These are phyloP conservation scores for Elmis aenea DNA, from an alignment of 2,888 invertebrate species.

Conservation along the genomic window DNA sequence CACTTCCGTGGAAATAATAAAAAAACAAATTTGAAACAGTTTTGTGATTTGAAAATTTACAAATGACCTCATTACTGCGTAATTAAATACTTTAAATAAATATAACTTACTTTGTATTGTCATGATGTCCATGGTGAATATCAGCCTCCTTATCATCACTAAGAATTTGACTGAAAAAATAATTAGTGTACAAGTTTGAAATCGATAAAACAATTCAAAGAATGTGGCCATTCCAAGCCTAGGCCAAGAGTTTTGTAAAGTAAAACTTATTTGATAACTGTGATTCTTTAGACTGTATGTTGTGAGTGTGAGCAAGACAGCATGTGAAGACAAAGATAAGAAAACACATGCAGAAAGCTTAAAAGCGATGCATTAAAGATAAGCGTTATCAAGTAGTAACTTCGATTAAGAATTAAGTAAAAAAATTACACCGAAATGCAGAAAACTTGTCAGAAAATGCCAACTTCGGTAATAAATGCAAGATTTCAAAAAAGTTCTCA, in stretches of 20 bases:
- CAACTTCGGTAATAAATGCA: too few relatives aligned
- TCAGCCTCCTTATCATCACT: slow-evolving; percentile 60
- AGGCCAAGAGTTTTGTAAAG: background rate
- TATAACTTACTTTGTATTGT: slow-evolving; percentile 49
- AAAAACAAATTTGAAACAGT: too few relatives aligned
- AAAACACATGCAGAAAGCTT: slow-evolving; percentile 15
- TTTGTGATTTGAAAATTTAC: too few relatives aligned
- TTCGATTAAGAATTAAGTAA: too few relatives aligned
- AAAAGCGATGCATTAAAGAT: slow-evolving; percentile 11
- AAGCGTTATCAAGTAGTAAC: too few relatives aligned
- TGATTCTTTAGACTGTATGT: slow-evolving; percentile 12
- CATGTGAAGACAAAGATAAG: slow-evolving; percentile 15
- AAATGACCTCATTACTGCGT: background rate
- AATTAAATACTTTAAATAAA: background rate
- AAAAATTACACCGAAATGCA: too few relatives aligned
- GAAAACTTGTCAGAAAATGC: too few relatives aligned
- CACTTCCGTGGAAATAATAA: too few relatives aligned
- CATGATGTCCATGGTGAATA: slow-evolving; percentile 50
- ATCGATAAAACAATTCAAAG: slow-evolving; percentile 6
- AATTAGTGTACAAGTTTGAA: slow-evolving; percentile 3
- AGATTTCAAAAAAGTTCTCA: too few relatives aligned
- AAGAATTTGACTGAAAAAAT: slow-evolving; percentile 59
- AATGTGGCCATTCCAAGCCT: slow-evolving; percentile 28
- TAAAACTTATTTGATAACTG: slow-evolving; percentile 1
- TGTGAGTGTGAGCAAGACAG: slow-evolving; percentile 18